Evolutionary conservation across 2,888 invertebrate species (phyloP), one percentile per base, ranked within the genome.

Genomic region (Epinotia demarniana): DNA sequence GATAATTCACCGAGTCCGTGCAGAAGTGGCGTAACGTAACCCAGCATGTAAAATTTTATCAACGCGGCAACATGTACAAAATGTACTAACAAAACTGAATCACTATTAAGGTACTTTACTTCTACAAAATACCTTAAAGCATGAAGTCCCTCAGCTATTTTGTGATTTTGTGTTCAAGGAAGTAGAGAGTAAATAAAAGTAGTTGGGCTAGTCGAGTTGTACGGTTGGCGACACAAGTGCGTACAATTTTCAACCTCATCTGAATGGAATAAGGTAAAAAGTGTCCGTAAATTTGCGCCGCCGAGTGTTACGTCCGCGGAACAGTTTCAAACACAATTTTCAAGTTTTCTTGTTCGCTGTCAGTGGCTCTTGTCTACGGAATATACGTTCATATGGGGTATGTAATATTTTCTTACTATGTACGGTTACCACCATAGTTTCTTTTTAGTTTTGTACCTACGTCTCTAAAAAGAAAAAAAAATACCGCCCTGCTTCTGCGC

Each of bases 131-230:
- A 53, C 13, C 53, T 53, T 53, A 53, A 53, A 49, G 5, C 49
- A 49, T 16, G 16, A 49, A n/a, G 53, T 53, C 53, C 53, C 6
- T 8, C 53, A 53, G 53, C 16, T 53, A 53, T 53, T 53, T 53
- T 53, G 53, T 53, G 53, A 53, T 53, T 53, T 53, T 53, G 53
- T 53, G 53, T 53, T 53, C 53, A 53, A 53, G n/a, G n/a, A 53
- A 53, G 8, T 53, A n/a, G n/a, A 1, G 16, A 4, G 53, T 53
- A 53, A 53, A 53, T 53, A 53, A n/a, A 53, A n/a, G 53, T n/a
- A 53, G 53, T 53, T 53, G 16, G 8, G n/a, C 53, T 53, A 53
- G 53, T 53, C n/a, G 46, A 46, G 46, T 53, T n/a, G 49, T 53
- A 53, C 49, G 53, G 53, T 53, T n/a, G 53, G 5, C 53, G n/a